Percentiles rank a stretch among this genome's conserved stretches.
phyloP scores from a whole-genome alignment of 2,797 vertebrate species.

The Pitangus sulphuratus region DNA sequence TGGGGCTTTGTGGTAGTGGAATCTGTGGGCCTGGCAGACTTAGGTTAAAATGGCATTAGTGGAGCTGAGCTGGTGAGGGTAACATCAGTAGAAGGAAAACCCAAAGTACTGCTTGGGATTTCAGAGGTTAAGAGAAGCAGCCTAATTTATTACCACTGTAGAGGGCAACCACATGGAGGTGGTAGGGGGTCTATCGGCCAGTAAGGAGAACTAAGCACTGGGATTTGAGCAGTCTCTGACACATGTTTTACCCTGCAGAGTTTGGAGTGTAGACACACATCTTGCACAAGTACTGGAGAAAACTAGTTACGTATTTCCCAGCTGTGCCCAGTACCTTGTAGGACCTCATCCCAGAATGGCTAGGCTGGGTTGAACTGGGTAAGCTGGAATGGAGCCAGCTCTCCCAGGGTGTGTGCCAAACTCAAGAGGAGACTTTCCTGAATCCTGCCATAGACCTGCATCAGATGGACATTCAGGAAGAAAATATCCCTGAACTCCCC shows the following conservation, averaged over 20 bases:
- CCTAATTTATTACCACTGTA: not conserved
- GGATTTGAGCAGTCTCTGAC: not conserved
- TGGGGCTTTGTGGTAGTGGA: not conserved
- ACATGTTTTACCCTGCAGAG: not conserved
- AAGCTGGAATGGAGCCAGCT: not conserved
- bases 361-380: not conserved
- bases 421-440: not conserved
- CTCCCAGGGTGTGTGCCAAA: not conserved
- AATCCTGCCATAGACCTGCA: not conserved
- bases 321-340: not conserved
- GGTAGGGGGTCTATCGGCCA: not conserved
- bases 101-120: not conserved
- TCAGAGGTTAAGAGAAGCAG: not conserved
- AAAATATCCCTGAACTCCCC: not conserved
- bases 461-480: not conserved
- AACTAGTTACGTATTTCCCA: not conserved
- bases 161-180: not conserved
- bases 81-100: not conserved
- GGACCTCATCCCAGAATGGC: not conserved
- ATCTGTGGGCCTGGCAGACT: not conserved
- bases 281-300: not conserved
- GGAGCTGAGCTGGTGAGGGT: not conserved
- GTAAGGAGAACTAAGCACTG: not conserved
- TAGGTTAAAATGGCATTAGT: not conserved
- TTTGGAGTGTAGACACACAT: rapidly evolving